Evolutionary conservation across 2,888 invertebrate species (phyloP), one percentile per base, ranked within the genome.

Genomic region (Lagria hirta): DNA sequence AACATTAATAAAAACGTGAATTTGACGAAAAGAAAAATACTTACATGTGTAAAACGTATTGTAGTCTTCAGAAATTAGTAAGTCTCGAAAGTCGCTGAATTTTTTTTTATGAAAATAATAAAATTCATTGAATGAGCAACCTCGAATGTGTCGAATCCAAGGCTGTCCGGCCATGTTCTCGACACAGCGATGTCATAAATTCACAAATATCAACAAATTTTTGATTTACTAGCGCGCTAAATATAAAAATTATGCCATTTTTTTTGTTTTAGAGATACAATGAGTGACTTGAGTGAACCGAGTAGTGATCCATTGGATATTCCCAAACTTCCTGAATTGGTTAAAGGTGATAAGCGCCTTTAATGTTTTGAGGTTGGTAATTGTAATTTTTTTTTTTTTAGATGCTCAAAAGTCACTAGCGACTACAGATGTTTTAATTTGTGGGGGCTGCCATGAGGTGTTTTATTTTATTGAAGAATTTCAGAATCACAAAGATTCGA

Each of bases 401-500:
- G 88, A 80, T 59, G 86, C 88, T 5, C 83, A 86, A 75, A 82
- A 85, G 55, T 84, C 87, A 64, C 80, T 88, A 75, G 81, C 83
- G 40, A 79, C 80, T 38, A 72, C 87, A 49, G 89, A 90, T 74
- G 83, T 90, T 3, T 71, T 88, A 13, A 87, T 90, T 0, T 90
- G 90, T 72, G 90, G 90, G n/a, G 81, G 82, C 47, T 90, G 90
- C 64, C 84, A 88, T 66, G 77, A 80, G 30, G 86, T 86, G 33
- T 88, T 84, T 65, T 86, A 89, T 66, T 88, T 85, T 66, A 70
- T 88, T 33, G 86, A 88, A 62, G 84, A 86, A 53, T 88, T 89
- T 61, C 80, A 82, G 66, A 81, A 83, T 26, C 90, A 90, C 61
- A 84, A 84, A 61, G 75, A 28, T 2, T 14, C 36, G 4, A 22